Base-by-base conservation (phyloP, 2,888 invertebrate genomes). In the Agapostemon virescens region DNA sequence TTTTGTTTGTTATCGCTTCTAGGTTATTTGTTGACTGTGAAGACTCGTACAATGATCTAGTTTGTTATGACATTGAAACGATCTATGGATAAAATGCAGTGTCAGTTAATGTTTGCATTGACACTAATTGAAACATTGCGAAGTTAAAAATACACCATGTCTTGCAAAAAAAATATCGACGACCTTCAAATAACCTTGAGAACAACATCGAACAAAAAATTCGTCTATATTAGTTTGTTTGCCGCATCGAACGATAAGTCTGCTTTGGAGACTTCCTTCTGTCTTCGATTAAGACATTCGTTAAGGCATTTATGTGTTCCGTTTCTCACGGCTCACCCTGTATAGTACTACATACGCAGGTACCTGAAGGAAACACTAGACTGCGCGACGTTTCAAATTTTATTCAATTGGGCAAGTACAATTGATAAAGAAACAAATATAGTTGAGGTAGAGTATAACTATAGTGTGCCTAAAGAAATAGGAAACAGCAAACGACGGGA, bases 281-380 rank as follows among this genome's bases (percentile, higher is more conserved):
- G 26, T 55, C 26, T 30, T 30, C 55, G 23, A 55, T 17, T 7
- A 15, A 55, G 17, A 30, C 17, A 49, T 49, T 49, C 49, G 11
- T 49, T 49, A n/a, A 55, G 26, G 17, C 55, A 55, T 55, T 55
- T 26, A 26, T 26, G 26, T 55, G 55, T 55, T 55, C 55, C 55
- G 55, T 55, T 55, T 55, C 17, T 30, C 55, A 26, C 30, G 55
- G 26, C 55, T 55, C 15, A 26, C 17, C 55, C 55, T 55, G 55
- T 55, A 55, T 55, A 55, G 26, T 15, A 55, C 30, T 55, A 55
- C 55, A 55, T 63, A 36, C 36, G 20, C 33, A n/a, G 33, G 63
- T 63, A 36, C 63, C 36, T 63, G 36, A 63, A 63, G 20, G 63
- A 63, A 36, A 63, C 63, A 63, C 36, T 63, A 63, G 33, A 63